Conservation (phyloP, 2,113 vertebrate genomes). For the Neodon shergylaensis region DNA sequence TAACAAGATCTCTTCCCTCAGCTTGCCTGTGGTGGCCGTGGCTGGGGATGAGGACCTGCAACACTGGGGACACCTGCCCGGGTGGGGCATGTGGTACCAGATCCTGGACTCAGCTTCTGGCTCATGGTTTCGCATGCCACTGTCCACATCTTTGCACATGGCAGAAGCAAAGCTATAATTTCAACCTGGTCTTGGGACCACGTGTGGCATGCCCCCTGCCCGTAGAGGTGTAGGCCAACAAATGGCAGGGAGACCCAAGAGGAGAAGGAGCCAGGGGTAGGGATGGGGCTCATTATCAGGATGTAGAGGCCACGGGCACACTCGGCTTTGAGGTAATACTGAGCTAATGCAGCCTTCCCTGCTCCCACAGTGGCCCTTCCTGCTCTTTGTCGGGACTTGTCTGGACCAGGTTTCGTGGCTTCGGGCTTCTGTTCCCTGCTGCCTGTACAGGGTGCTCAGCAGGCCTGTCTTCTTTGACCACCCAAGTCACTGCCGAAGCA, state of each 20-base stretch:
- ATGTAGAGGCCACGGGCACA: neutral
- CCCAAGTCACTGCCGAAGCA: constrained; percentile 6
- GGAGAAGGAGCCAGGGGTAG: neutral
- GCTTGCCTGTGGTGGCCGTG: neutral
- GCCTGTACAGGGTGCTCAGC: neutral
- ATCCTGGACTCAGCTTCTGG: neutral
- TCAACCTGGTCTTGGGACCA: neutral
- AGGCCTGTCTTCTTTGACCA: neutral
- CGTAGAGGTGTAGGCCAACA: neutral
- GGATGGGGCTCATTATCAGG: accelerated
- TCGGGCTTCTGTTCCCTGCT: neutral
- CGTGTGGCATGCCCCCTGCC: accelerated
- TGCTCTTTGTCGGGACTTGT: neutral
- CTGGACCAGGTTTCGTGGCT: neutral
- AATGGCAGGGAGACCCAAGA: neutral
- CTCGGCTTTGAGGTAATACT: neutral
- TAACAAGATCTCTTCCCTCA: constrained; percentile 6
- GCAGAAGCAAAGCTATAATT: neutral
- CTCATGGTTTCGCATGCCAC: neutral
- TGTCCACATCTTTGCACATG: neutral
- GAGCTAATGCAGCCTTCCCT: accelerated
- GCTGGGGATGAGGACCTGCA: neutral
- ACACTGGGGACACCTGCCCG: constrained; percentile 10
- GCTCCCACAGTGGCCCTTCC: neutral
- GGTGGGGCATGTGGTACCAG: neutral